Evolutionary conservation across 2,888 invertebrate genomes (phyloP).

Genomic region (Drosophila vallismaia): DNA sequence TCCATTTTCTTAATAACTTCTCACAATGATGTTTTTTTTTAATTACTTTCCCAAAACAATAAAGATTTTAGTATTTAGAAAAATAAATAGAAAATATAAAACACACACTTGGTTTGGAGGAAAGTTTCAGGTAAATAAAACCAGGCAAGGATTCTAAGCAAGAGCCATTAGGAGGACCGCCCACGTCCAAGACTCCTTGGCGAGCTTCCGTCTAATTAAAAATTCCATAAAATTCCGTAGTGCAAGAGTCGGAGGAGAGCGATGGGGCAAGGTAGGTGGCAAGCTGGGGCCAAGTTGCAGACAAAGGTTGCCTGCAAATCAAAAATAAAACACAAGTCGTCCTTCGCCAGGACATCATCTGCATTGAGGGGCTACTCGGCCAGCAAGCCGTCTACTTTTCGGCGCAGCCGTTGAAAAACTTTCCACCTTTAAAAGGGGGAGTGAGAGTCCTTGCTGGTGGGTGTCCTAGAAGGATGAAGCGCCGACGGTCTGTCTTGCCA

Average conservation of each 20-base stretch:
- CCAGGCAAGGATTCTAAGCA: conserved; percentile 5
- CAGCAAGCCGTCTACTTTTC: conserved; percentile 49
- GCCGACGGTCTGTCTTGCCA: conserved; percentile 32
- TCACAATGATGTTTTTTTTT: not conserved
- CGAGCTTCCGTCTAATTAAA: conserved; percentile 62
- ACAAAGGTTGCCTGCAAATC: conserved; percentile 52
- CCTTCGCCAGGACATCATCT: conserved; percentile 34
- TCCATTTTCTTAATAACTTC: too few species aligned
- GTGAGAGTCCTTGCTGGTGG: not conserved
- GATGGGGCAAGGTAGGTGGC: not conserved
- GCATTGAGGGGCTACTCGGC: conserved; percentile 53
- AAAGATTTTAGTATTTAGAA: conserved; percentile 2
- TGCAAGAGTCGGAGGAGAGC: not conserved
- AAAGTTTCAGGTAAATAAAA: conserved; percentile 17
- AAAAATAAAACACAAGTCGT: conserved; percentile 54
- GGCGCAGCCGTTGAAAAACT: conserved; percentile 53
- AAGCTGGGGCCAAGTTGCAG: conserved; percentile 15
- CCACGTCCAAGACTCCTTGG: conserved; percentile 33
- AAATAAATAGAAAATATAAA: not conserved
- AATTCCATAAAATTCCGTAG: conserved; percentile 56
- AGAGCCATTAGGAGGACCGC: conserved; percentile 12
- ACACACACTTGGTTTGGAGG: conserved; percentile 6
- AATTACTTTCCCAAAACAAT: not conserved
- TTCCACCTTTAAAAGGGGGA: conserved; percentile 33
- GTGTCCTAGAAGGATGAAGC: conserved; percentile 5